Evolutionary conservation across 2,113 vertebrate genomes (phyloP).

Genomic region (Tursiops truncatus): DNA sequence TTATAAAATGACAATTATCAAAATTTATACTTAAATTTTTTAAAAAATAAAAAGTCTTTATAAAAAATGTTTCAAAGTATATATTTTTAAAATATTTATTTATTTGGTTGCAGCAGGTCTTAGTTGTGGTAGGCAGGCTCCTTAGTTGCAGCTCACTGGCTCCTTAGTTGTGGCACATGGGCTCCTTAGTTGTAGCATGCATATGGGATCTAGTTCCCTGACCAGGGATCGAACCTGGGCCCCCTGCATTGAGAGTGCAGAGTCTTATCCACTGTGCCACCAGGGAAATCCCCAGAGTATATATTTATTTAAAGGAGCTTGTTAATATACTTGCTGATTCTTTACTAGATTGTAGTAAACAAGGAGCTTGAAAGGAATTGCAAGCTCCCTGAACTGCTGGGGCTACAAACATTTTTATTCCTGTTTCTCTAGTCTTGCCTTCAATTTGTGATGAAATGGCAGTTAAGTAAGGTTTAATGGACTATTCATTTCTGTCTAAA

Average conservation of each 20-base stretch:
- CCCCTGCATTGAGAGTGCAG: no score
- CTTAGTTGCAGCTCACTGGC: no score
- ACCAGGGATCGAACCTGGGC: no score
- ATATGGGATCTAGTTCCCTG: no score
- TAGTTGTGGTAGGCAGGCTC: rapidly evolving
- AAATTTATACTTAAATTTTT: neutral
- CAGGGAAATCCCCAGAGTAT: neutral
- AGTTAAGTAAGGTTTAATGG: neutral
- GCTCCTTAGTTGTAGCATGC: no score
- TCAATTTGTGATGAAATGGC: neutral
- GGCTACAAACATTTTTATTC: neutral
- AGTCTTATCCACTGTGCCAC: no score
- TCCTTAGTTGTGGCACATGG: no score
- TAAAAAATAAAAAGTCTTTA: neutral
- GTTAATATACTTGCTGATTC: neutral
- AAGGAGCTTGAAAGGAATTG: neutral
- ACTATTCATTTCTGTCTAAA: neutral
- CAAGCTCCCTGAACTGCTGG: neutral
- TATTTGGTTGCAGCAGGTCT: no score
- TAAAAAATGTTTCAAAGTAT: neutral
- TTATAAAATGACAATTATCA: neutral
- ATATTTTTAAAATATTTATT: neutral
- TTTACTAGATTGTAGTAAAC: neutral
- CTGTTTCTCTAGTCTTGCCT: neutral
- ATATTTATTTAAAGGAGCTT: neutral